These are phyloP conservation scores for Ichneumon xanthorius DNA, from an alignment of 2,888 invertebrate species.

Conservation along the genomic window DNA sequence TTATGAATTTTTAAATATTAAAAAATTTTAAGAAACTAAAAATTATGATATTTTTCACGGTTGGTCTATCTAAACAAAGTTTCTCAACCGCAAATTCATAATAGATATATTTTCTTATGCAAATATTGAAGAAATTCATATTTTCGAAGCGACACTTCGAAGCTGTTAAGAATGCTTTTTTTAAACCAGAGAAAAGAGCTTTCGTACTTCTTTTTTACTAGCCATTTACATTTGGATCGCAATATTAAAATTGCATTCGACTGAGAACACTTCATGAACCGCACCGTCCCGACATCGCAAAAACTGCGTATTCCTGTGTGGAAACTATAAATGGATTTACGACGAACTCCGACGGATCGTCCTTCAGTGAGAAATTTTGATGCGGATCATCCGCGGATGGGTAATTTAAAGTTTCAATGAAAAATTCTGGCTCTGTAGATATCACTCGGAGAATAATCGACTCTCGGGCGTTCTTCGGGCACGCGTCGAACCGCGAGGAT, in stretches of 20 bases:
- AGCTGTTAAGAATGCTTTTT: too few relatives aligned
- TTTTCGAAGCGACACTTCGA: too few relatives aligned
- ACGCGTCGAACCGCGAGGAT: slow-evolving; percentile 27
- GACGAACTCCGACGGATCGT: neutral
- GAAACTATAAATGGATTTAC: neutral
- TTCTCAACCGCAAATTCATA: too few relatives aligned
- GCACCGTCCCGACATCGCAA: neutral
- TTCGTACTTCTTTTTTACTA: neutral
- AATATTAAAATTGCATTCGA: neutral
- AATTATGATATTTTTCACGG: too few relatives aligned
- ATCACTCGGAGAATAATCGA: neutral
- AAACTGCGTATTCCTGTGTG: neutral
- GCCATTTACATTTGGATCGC: neutral
- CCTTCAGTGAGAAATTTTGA: slow-evolving; percentile 7
- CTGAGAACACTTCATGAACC: neutral
- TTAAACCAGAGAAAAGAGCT: too few relatives aligned
- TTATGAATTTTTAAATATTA: too few relatives aligned
- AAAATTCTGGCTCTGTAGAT: slow-evolving; percentile 23
- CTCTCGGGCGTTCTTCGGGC: slow-evolving; percentile 15
- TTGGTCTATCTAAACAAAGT: too few relatives aligned
- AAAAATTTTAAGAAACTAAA: too few relatives aligned
- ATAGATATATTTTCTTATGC: too few relatives aligned
- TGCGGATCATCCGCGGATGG: slow-evolving; percentile 25
- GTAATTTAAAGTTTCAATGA: slow-evolving; percentile 51
- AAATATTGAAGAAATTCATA: too few relatives aligned